Percentiles rank a stretch among this genome's conserved stretches.
Evolutionary conservation across 2,888 invertebrate genomes (phyloP).

Genomic region (Drosophila mettleri): DNA sequence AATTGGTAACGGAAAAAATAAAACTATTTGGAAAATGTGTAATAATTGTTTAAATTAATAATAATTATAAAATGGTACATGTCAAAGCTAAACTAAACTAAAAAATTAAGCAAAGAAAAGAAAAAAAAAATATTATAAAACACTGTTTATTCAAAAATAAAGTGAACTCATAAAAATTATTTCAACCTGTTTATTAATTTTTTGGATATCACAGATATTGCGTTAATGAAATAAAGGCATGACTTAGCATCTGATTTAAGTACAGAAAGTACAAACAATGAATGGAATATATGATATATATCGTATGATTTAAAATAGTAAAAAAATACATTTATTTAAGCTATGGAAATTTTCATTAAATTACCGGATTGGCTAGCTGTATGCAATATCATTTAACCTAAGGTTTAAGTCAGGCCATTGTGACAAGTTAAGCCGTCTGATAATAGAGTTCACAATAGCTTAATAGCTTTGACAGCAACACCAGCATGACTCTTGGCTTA

Average conservation of each 20-base stretch:
- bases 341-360: conserved; percentile 5
- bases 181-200: background rate
- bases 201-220: background rate
- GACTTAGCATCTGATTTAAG: no score
- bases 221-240: background rate
- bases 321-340: background rate
- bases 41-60: conserved; percentile 40
- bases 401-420: conserved; percentile 23
- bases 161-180: conserved; percentile 61
- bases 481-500: conserved; percentile 25
- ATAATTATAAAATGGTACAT: conserved; percentile 48
- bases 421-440: conserved; percentile 44
- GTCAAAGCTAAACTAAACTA: conserved; percentile 39
- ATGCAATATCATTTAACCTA: conserved; percentile 16
- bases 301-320: conserved; percentile 9
- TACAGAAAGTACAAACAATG: no score
- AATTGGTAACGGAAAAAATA: conserved; percentile 20
- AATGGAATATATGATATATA: background rate
- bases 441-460: conserved; percentile 53
- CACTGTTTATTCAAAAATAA: conserved; percentile 63
- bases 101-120: conserved; percentile 22
- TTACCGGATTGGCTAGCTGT: background rate
- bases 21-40: conserved; percentile 36
- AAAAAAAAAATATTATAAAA: conserved; percentile 60
- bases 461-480: conserved; percentile 54